Evolutionary conservation across 2,888 invertebrate species (phyloP), one percentile per base, ranked within the genome.

Genomic region (Pelosia muscerda): DNA sequence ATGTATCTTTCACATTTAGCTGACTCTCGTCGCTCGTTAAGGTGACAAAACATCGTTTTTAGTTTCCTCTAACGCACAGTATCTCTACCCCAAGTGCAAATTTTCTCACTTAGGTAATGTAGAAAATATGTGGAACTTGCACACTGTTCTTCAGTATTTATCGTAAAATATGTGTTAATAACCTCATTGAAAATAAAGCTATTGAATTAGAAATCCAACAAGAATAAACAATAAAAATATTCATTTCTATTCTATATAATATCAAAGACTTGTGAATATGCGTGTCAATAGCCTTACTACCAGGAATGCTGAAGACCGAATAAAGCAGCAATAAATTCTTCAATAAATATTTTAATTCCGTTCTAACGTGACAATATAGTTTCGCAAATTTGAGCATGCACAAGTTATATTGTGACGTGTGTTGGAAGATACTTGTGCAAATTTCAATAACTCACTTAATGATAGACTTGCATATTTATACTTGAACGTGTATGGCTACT

Each of bases 11-110:
- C 69, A 78, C 84, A 80, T 78, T 85, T 79, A 67, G 72, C 68
- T 66, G 83, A 78, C 88, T 82, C 88, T 75, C 61, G 86, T 66
- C 75, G 82, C 83, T 88, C 89, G 86, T 90, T 90, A 86, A 83
- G 78, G 84, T 83, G 82, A 85, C 84, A 87, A 81, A 88, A 87
- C 85, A 84, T 83, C 82, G 81, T 83, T 86, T 79, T 83, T 83
- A 84, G 85, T 84, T 87, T 77, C 80, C 83, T 86, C 86, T 81
- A 83, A 86, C 80, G 78, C 85, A 80, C 83, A 76, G 82, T 85
- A 86, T 84, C 82, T 85, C 78, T 75, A 75, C 73, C 69, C 67
- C 75, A 85, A 86, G 84, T 88, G 85, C 86, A 86, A n/a, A 87
- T 85, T 85, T 86, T 79, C 82, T 73, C 81, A 81, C 83, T 80